Conservation (phyloP, 92 coral and sea anemone genomes). For the Porites divaricata region DNA sequence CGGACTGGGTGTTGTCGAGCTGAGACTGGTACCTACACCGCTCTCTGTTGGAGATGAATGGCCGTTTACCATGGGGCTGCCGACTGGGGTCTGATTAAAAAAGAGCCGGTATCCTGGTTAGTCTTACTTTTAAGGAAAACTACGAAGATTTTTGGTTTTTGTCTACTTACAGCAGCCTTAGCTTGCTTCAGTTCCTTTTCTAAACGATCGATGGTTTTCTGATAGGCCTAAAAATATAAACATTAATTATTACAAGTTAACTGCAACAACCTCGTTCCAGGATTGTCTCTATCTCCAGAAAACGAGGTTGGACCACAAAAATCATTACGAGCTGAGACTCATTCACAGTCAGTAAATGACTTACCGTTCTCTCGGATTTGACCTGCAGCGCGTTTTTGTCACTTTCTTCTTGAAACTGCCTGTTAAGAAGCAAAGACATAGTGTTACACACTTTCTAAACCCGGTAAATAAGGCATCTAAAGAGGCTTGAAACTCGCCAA, state of each 20-base stretch:
- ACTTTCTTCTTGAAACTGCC: conserved; percentile 78
- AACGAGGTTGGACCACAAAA: neutral
- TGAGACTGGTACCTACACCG: conserved; percentile 87
- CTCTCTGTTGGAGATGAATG: conserved; percentile 75
- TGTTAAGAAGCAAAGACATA: conserved; percentile 9
- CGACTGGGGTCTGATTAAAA: conserved; percentile 61
- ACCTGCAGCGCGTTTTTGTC: conserved; percentile 60
- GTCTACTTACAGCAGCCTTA: conserved; percentile 50
- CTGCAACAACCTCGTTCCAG: no score
- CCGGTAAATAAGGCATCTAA: no score
- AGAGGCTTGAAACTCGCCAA: no score
- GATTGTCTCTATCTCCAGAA: no score
- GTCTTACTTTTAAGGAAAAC: neutral
- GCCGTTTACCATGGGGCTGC: conserved; percentile 89
- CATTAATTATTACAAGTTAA: neutral
- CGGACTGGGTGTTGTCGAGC: conserved; percentile 82
- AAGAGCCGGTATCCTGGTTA: neutral
- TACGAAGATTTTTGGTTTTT: neutral
- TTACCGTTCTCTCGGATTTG: conserved; percentile 80
- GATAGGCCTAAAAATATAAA: conserved; percentile 69
- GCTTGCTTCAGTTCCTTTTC: conserved; percentile 84
- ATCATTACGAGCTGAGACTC: neutral
- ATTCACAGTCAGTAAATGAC: conserved; percentile 8
- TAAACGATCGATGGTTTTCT: conserved; percentile 85
- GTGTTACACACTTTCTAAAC: neutral